Evolutionary conservation across 2,888 invertebrate species (phyloP).

Genomic region (Drosophila borealis): DNA sequence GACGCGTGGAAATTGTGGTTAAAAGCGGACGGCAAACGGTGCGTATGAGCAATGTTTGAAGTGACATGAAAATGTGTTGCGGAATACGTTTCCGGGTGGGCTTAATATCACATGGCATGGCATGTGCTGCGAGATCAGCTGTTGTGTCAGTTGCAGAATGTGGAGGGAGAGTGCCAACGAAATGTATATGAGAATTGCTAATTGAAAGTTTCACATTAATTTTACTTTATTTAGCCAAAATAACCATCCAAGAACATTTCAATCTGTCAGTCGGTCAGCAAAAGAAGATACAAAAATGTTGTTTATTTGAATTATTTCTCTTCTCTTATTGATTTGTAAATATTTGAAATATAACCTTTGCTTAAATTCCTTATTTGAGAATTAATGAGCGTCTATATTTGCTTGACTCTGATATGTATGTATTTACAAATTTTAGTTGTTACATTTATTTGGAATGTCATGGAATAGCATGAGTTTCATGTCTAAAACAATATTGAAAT

Average conservation of each 20-base stretch:
- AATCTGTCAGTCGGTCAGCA: too few relatives aligned
- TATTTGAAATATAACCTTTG: too few relatives aligned
- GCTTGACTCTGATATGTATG: neutral
- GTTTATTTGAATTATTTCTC: neutral
- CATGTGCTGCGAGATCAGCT: slow-evolving; percentile 28
- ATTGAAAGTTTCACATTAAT: neutral
- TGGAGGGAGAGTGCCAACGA: neutral
- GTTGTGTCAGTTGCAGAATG: neutral
- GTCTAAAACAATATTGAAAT: slow-evolving; percentile 8
- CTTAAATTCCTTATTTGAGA: too few relatives aligned
- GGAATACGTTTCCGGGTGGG: slow-evolving; percentile 68
- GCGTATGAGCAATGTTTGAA: slow-evolving; percentile 53
- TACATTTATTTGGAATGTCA: slow-evolving; percentile 1
- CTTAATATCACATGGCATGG: slow-evolving; percentile 25
- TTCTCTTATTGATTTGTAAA: too few relatives aligned
- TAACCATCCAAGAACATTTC: too few relatives aligned
- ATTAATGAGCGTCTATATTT: neutral
- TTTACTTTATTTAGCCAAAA: too few relatives aligned
- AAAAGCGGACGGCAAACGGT: slow-evolving; percentile 36
- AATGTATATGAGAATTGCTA: slow-evolving; percentile 1
- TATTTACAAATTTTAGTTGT: neutral
- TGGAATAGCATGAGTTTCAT: slow-evolving; percentile 13
- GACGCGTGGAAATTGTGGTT: slow-evolving; percentile 25
- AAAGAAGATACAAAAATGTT: too few relatives aligned
- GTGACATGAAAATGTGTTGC: slow-evolving; percentile 52